phyloP scores from a whole-genome alignment of 1,140 invertebrate genomes.

The Callitettix versicolor region DNA sequence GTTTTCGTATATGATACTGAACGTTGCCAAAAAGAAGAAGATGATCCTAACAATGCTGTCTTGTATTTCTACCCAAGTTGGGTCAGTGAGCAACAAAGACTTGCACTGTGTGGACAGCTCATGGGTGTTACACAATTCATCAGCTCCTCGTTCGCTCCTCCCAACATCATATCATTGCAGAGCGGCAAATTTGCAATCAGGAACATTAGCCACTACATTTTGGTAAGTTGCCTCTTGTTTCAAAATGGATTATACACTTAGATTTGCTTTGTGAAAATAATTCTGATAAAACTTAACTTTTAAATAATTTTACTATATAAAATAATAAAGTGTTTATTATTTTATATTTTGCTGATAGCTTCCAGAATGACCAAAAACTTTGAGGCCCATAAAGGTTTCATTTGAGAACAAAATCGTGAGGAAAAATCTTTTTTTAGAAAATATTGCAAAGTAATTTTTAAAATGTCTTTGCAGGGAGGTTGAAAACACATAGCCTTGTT shows the following conservation, averaged over 20 bases:
- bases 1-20: constrained; percentile 78
- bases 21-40: constrained; percentile 61
- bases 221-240: constrained; percentile 49
- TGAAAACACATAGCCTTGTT: too few species aligned
- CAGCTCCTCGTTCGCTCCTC: constrained; percentile 57
- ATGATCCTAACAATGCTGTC: constrained; percentile 74
- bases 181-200: constrained; percentile 75
- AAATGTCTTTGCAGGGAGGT: too few species aligned
- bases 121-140: constrained; percentile 72
- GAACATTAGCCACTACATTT: constrained; percentile 62
- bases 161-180: constrained; percentile 59
- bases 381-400: too few species aligned
- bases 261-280: constrained; percentile 5
- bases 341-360: too few species aligned
- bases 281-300: constrained; percentile 6
- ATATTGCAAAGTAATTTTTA: too few species aligned
- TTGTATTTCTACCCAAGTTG: constrained; percentile 80
- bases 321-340: too few species aligned
- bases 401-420: too few species aligned
- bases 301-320: constrained; percentile 12
- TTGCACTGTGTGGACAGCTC: constrained; percentile 68
- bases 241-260: neutral
- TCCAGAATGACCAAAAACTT: too few species aligned
- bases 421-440: too few species aligned
- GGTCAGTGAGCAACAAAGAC: constrained; percentile 68